phyloP scores from a whole-genome alignment of 2,797 vertebrate species.

The Falco columbarius region DNA sequence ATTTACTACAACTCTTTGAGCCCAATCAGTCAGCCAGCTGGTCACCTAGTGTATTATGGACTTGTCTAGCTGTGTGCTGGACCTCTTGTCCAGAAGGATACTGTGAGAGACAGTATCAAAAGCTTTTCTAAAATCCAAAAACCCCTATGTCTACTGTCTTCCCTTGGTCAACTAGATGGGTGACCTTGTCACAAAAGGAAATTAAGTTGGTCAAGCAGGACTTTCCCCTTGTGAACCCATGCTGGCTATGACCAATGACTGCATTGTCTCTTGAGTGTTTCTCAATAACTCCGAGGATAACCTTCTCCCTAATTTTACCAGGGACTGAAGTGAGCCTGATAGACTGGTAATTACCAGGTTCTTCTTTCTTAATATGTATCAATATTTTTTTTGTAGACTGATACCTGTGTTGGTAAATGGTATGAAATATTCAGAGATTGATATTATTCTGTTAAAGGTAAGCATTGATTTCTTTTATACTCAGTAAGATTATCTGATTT shows the following conservation, averaged over 20 bases:
- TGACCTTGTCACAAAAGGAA: neutral
- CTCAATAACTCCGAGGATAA: neutral
- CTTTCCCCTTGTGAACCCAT: neutral
- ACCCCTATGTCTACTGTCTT: neutral
- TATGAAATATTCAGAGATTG: constrained; percentile 97
- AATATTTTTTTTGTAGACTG: constrained; percentile 78
- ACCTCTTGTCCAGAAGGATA: neutral
- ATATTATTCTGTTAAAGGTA: constrained; percentile 96
- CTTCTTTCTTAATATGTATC: constrained; percentile 7
- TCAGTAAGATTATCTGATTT: neutral
- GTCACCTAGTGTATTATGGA: neutral
- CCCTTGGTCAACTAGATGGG: neutral
- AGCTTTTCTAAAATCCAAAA: neutral
- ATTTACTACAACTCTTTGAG: neutral
- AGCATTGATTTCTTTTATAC: constrained; percentile 54
- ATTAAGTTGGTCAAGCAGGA: neutral
- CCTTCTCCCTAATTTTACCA: neutral
- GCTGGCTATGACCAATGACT: neutral
- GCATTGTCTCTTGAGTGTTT: neutral
- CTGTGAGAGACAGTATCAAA: neutral
- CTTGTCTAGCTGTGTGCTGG: neutral
- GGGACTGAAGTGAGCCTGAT: neutral
- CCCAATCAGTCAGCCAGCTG: neutral
- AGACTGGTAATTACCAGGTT: neutral
- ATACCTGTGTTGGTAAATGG: constrained; percentile 94